phyloP scores from a whole-genome alignment of 2,888 invertebrate species.

The Himalopsyche anomala region DNA sequence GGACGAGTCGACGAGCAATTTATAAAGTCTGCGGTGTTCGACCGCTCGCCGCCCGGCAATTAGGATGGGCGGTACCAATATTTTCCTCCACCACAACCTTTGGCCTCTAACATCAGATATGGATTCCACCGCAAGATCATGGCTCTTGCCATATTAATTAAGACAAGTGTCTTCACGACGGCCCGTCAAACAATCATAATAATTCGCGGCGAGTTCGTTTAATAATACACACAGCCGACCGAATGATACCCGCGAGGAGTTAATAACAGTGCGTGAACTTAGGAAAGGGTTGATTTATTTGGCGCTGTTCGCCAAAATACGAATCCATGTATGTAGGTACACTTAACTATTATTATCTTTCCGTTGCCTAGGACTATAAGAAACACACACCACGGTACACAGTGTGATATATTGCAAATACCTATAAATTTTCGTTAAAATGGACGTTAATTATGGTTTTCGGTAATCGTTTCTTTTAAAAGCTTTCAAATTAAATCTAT shows the following conservation, averaged over 20 bases:
- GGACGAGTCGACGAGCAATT: slow-evolving; percentile 66
- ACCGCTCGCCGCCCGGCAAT: slow-evolving; percentile 69
- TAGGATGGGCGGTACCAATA: slow-evolving; percentile 74
- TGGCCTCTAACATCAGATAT: slow-evolving; percentile 67
- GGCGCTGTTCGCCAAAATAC: slow-evolving; percentile 1
- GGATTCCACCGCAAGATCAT: slow-evolving; percentile 37
- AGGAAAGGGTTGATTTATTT: slow-evolving; percentile 38
- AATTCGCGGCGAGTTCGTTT: slow-evolving; percentile 28
- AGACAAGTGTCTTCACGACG: slow-evolving; percentile 50
- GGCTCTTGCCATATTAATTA: slow-evolving; percentile 59
- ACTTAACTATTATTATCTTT: no score
- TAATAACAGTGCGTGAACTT: slow-evolving; percentile 9
- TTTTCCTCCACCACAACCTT: slow-evolving; percentile 74
- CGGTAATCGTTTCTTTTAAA: no score
- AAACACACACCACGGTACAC: no score
- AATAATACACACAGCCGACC: neutral
- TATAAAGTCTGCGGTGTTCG: slow-evolving; percentile 15
- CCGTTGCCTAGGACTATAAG: no score
- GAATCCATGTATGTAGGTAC: neutral
- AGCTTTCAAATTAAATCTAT: no score
- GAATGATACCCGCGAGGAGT: slow-evolving; percentile 3
- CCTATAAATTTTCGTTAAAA: no score
- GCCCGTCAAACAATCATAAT: slow-evolving; percentile 39
- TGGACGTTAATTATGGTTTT: no score
- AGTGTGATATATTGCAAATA: no score